phyloP scores from a whole-genome alignment of 2,113 vertebrate genomes.

The Macquaria ambigua region DNA sequence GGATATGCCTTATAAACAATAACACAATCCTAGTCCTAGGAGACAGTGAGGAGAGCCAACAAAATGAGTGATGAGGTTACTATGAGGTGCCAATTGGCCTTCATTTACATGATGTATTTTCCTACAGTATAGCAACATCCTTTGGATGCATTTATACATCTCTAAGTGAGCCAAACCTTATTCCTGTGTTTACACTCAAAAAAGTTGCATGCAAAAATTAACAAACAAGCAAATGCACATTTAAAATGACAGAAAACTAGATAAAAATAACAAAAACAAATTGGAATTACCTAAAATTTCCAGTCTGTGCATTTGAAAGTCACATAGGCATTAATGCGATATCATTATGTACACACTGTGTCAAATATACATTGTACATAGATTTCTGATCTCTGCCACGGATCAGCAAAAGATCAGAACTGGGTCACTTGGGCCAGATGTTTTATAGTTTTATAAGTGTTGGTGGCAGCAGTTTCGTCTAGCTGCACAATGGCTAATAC shows the following conservation, averaged over 20 bases:
- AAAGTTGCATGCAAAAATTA: neutral
- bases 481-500: neutral
- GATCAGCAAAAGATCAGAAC: no score
- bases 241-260: neutral
- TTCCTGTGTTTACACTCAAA: neutral
- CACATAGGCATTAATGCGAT: no score
- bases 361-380: neutral
- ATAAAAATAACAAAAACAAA: neutral
- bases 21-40: neutral
- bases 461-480: neutral
- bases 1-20: neutral
- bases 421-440: neutral
- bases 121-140: neutral
- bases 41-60: conserved; percentile 19
- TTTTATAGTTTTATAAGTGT: no score
- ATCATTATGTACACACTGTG: neutral
- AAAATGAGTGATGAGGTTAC: conserved; percentile 9
- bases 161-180: neutral
- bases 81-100: neutral
- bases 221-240: neutral
- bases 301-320: neutral
- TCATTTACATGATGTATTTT: neutral
- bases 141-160: conserved; percentile 3
- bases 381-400: neutral
- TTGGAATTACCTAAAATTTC: neutral